Evolutionary conservation across 2,888 invertebrate species (phyloP), one percentile per base, ranked within the genome.

Genomic region (Hypolimnas misippus): DNA sequence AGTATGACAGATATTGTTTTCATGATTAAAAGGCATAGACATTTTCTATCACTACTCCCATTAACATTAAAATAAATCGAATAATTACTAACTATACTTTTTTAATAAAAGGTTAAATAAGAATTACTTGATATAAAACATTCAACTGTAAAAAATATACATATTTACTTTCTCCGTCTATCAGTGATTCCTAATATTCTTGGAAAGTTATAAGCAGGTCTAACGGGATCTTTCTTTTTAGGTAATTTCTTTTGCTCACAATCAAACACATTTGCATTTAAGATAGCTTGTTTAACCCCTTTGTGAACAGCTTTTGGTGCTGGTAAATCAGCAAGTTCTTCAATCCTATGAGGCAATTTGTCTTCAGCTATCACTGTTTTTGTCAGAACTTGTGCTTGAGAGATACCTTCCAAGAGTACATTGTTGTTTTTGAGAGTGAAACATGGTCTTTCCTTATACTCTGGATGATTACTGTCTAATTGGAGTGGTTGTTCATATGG

Each of bases 371-470:
- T 90, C 3, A 97, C 84, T 0, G 96, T 94, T 78, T 98, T 98
- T 2, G 96, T 96, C 5, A 98, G 85, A n/a, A 95, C 87, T 86
- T 96, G 95, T 0, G 97, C 97, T 88, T 98, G 98, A 1, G 93
- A 81, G 56, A 96, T 75, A 10, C 97, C 98, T 84, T 95, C 94
- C 21, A 96, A 76, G 3, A 96, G 84, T 7, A 96, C 94, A 83
- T 94, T 94, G 35, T 90, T 83, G 70, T 95, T 93, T 59, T 86
- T 89, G 63, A 94, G 93, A 1, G 93, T 87, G 65, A 94, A 91
- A 72, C 96, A 94, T 4, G 93, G 89, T 65, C 83, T 86, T 16
- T 93, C 84, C 72, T 95, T 94, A 92, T 94, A 96, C 58, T 95
- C 89, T 1, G 95, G 95, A 81, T 96, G 94, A 19, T 91, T 93